phyloP scores from a whole-genome alignment of 2,113 vertebrate genomes.

The Megalops atlanticus region DNA sequence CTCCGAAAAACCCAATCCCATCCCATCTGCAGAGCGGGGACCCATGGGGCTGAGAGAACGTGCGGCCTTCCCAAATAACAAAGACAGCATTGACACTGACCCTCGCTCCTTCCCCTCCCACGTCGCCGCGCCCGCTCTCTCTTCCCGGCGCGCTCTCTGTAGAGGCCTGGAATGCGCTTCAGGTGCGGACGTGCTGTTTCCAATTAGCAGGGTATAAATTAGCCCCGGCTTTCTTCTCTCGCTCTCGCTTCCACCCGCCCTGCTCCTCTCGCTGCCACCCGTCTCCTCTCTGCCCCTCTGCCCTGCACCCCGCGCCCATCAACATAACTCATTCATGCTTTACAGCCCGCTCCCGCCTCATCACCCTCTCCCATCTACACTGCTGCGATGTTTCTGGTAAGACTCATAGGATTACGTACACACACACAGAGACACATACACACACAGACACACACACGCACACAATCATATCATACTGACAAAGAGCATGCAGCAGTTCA shows the following conservation, averaged over 20 bases:
- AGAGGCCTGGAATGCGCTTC: constrained; percentile 22
- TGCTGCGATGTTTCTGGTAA: neutral
- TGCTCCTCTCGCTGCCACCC: neutral
- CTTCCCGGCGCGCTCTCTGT: neutral
- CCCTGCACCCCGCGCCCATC: neutral
- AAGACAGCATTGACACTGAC: constrained; percentile 41
- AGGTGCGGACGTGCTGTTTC: constrained; percentile 37
- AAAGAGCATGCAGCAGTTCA: too few species aligned
- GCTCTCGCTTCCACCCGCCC: neutral
- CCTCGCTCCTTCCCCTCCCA: neutral
- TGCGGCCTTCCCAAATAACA: constrained; percentile 34
- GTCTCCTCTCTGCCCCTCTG: neutral
- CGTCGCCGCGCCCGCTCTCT: neutral
- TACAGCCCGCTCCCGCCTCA: neutral
- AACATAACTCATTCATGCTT: neutral
- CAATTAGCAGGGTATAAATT: constrained; percentile 28
- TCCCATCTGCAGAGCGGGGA: constrained; percentile 35
- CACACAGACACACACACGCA: too few species aligned
- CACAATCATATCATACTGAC: too few species aligned
- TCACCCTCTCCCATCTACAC: neutral
- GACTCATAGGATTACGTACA: too few species aligned
- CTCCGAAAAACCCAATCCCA: constrained; percentile 34
- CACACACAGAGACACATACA: too few species aligned
- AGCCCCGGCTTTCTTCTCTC: neutral
- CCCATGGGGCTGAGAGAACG: constrained; percentile 15